A percentile compares a stretch with the other conserved stretches of the same genome.
These are phyloP conservation scores for Saguinus imperator DNA, from an alignment of 2,113 vertebrate genomes.

Conservation along the genomic window DNA sequence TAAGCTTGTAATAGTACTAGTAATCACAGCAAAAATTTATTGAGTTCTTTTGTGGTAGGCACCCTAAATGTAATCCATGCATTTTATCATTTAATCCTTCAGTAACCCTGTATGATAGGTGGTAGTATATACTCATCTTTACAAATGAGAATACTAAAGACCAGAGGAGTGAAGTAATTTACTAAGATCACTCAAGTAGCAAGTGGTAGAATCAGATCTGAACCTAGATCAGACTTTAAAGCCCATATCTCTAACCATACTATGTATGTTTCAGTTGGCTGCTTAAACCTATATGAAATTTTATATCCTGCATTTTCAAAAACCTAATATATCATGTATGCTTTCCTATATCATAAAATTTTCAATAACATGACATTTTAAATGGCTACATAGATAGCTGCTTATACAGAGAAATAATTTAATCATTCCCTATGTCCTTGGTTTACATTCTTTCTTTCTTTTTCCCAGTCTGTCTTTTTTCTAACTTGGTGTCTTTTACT, in stretches of 20 bases:
- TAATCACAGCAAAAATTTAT: not conserved
- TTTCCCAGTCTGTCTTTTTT: not conserved
- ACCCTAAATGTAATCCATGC: not conserved
- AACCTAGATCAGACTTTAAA: constrained; percentile 29
- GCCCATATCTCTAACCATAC: constrained; percentile 1
- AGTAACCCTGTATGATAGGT: not conserved
- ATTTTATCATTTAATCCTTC: constrained; percentile 34
- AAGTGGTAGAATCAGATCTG: not conserved
- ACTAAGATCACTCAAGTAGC: not conserved
- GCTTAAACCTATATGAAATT: constrained; percentile 10
- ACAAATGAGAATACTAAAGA: not conserved
- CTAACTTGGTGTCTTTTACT: not conserved
- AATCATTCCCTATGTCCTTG: not conserved
- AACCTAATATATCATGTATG: not conserved
- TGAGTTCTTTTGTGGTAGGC: constrained; percentile 33
- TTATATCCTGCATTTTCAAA: constrained; percentile 15
- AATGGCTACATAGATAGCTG: not conserved
- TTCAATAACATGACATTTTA: constrained; percentile 40
- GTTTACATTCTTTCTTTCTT: not conserved
- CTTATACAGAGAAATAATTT: not conserved
- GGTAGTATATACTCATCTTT: not conserved
- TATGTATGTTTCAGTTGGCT: not conserved
- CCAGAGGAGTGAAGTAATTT: constrained; percentile 16
- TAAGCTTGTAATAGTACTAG: not conserved
- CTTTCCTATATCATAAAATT: constrained; percentile 1